These are phyloP conservation scores for Eulacestoma nigropectus DNA, from an alignment of 2,113 vertebrate genomes.

Conservation along the genomic window DNA sequence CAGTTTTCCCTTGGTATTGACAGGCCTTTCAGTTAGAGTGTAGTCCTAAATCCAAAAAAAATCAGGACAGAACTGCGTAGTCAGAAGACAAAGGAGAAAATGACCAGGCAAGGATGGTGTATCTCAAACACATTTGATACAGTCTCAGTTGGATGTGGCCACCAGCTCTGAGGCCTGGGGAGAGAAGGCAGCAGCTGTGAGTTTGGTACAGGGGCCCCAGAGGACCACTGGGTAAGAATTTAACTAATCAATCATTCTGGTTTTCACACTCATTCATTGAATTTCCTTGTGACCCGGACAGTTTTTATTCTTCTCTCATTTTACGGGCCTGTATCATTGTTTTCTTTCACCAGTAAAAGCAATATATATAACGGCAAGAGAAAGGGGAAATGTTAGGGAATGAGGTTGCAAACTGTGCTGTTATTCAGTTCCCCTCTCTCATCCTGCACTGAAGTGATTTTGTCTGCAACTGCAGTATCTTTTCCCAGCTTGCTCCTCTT, in stretches of 20 bases:
- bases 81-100: neutral
- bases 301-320: neutral
- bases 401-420: neutral
- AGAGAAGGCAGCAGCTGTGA: neutral
- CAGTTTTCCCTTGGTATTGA: neutral
- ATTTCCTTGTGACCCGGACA: neutral
- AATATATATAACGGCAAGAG: neutral
- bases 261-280: neutral
- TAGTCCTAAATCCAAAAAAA: neutral
- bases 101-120: neutral
- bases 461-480: neutral
- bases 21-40: neutral
- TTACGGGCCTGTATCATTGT: neutral
- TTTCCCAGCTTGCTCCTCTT: neutral
- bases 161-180: neutral
- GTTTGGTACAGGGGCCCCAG: neutral
- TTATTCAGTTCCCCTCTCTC: neutral
- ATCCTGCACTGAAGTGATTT: neutral
- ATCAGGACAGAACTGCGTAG: neutral
- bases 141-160: neutral
- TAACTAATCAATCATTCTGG: neutral
- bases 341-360: neutral
- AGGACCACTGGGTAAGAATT: neutral
- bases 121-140: neutral
- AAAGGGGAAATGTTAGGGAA: neutral